Evolutionary conservation across 2,888 invertebrate species (phyloP).

Genomic region (Dicycla oo): DNA sequence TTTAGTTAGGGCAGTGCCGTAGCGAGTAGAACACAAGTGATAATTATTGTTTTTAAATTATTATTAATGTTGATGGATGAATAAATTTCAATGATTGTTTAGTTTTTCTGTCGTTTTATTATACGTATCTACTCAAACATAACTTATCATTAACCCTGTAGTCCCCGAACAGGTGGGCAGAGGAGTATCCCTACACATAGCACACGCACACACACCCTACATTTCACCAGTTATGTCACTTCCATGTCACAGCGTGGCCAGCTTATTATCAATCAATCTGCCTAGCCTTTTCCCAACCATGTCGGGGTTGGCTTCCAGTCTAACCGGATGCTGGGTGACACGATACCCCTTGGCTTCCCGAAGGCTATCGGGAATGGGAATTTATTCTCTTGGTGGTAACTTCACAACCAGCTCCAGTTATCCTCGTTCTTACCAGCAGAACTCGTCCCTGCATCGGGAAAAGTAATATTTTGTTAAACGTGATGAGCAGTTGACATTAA

Average conservation of each 20-base stretch:
- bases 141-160: neutral
- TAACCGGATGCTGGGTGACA: neutral
- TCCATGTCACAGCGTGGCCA: no score
- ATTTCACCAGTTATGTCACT: neutral
- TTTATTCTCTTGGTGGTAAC: no score
- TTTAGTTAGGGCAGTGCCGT: neutral
- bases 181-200: neutral
- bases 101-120: slow-evolving; percentile 1
- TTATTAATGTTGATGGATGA: slow-evolving; percentile 14
- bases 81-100: slow-evolving; percentile 27
- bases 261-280: no score
- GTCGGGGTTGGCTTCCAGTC: neutral
- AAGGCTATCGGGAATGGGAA: no score
- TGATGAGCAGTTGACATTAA: no score
- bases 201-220: neutral
- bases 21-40: neutral
- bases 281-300: neutral
- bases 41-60: slow-evolving; percentile 8
- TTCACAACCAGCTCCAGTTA: no score
- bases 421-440: no score
- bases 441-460: no score
- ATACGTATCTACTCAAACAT: neutral
- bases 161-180: neutral
- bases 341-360: neutral
- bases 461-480: no score